Conservation (phyloP, 2,888 invertebrate genomes). For the Kryphioiulus occultus region DNA sequence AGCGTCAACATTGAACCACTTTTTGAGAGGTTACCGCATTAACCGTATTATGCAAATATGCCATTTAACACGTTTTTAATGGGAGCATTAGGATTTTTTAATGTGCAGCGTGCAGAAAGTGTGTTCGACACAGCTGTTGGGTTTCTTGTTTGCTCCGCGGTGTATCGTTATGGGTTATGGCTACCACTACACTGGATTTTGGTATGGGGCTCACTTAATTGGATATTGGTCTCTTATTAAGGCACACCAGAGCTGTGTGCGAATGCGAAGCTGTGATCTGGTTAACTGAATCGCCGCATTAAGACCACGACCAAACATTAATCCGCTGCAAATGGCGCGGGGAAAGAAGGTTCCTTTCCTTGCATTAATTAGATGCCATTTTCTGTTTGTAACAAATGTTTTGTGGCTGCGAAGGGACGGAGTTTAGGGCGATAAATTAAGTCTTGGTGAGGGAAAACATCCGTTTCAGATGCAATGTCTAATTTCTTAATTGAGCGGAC, state of each 20-base stretch:
- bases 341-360: not conserved
- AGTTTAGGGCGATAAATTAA: not conserved
- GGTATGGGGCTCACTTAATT: not conserved
- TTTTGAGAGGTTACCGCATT: constrained; percentile 29
- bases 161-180: constrained; percentile 17
- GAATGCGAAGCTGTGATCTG: not conserved
- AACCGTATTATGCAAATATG: constrained; percentile 5
- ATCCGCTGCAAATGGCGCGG: not conserved
- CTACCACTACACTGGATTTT: not conserved
- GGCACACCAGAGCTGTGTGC: not conserved
- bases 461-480: not conserved
- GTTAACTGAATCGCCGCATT: constrained; percentile 17
- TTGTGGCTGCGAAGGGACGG: constrained; percentile 9
- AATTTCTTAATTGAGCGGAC: constrained; percentile 14
- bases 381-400: not conserved
- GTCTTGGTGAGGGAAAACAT: not conserved
- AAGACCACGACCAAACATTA: not conserved
- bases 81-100: not conserved
- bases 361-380: constrained; percentile 16
- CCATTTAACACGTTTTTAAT: constrained; percentile 20
- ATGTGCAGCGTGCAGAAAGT: not conserved
- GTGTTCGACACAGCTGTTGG: not conserved
- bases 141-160: not conserved
- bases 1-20: not conserved
- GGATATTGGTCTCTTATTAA: not conserved